Conservation (phyloP, 2,113 vertebrate species). For the cattle (Bos taurus) region ARS-UCD2.0 NC_037339.1:84019501-84020000, state of each 20-base stretch:
- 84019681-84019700: background rate
- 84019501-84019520: fast-evolving
- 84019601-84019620: background rate
- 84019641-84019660: background rate
- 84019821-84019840: background rate
- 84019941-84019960: background rate
- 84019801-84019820: background rate
- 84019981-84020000: background rate
- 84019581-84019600: background rate
- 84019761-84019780: background rate
- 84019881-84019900: background rate
- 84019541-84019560: background rate
- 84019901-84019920: background rate
- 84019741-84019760: background rate
- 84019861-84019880: background rate
- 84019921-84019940: background rate
- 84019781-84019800: background rate
- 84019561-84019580: background rate
- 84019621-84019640: background rate
- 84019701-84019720: background rate
- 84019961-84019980: background rate
- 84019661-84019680: background rate
- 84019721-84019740: background rate
- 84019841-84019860: background rate
- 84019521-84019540: background rate